Evolutionary conservation across 2,888 invertebrate genomes (phyloP), one percentile per base, ranked within the genome.

Genomic region (Nephrotoma flavescens): DNA sequence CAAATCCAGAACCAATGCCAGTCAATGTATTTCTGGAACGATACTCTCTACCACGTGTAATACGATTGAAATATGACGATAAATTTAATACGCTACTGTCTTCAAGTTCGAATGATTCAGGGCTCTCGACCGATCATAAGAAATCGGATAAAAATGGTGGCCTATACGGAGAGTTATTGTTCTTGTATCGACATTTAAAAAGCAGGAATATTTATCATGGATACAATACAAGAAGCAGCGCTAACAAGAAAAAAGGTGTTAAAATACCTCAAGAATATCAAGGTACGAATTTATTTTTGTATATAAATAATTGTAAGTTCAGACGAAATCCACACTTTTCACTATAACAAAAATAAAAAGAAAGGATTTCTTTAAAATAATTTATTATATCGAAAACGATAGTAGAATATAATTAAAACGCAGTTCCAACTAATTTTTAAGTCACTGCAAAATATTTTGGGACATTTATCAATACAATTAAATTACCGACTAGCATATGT

Each of bases 231-330:
- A 92, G 92, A 88, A 89, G 90, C 45, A 89, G 90, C 88, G 89
- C 89, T 15, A 45, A 45, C 41, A 89, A 90, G 57, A 92, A 92
- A 86, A 92, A 92, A 88, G 90, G 90, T 83, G 90, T 92, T 86
- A 90, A 91, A 87, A 91, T 92, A 89, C 92, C 92, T 41, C 92
- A 92, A 88, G 92, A 92, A 88, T 92, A 91, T 90, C 90, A 91
- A 89, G 92, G 92, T 92, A 88, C 90, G 89, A 88, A 31, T 31
- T 31, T 31, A 31, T 31, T 31, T 31, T 31, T 31, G 19, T 6
- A 57, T 15, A 7, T 6, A 57, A 57, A 57, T 57, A 52, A 52
- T 12, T 52, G n/a, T 12, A 52, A 52, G n/a, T 57, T 19, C 0
- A 6, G 6, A 6, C n/a, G n/a, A 19, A 15, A 5, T 15, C 47